phyloP scores from a whole-genome alignment of 1,140 invertebrate species.

The Aphidius ervi region DNA sequence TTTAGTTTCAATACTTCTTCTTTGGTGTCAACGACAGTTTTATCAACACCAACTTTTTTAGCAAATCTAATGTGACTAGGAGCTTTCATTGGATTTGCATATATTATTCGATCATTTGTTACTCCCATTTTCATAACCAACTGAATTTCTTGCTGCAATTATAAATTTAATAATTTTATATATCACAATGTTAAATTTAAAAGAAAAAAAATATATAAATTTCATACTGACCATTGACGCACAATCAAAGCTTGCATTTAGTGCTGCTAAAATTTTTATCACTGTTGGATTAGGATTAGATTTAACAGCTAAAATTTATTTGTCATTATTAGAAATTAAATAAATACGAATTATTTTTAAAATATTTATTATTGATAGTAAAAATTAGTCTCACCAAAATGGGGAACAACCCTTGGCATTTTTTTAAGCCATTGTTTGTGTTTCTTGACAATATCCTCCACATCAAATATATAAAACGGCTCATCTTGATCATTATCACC shows the following conservation, averaged over 20 bases:
- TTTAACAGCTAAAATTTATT: constrained; percentile 74
- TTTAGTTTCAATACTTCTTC: constrained; percentile 89
- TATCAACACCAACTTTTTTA: constrained; percentile 65
- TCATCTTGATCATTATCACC: constrained; percentile 53
- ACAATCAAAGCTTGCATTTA: constrained; percentile 73
- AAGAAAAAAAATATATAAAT: too few relatives aligned
- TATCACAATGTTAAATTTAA: not conserved
- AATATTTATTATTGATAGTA: too few relatives aligned
- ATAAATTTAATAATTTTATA: not conserved
- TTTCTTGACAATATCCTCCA: constrained; percentile 61
- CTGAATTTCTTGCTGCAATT: constrained; percentile 61
- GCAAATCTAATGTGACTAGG: constrained; percentile 85
- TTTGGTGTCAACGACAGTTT: constrained; percentile 94
- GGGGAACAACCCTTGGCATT: constrained; percentile 64
- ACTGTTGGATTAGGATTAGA: constrained; percentile 67
- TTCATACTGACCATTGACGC: constrained; percentile 63
- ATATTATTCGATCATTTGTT: constrained; percentile 75
- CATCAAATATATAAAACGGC: constrained; percentile 65
- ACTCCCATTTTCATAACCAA: constrained; percentile 63
- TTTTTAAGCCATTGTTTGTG: constrained; percentile 60
- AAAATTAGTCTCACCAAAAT: constrained; percentile 51
- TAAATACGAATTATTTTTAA: too few relatives aligned
- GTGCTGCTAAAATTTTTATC: constrained; percentile 60
- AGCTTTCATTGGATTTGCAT: constrained; percentile 94
- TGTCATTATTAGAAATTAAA: too few relatives aligned